Evolutionary conservation across 92 coral and sea anemone genomes (phyloP).

Genomic region (Porites lobata): DNA sequence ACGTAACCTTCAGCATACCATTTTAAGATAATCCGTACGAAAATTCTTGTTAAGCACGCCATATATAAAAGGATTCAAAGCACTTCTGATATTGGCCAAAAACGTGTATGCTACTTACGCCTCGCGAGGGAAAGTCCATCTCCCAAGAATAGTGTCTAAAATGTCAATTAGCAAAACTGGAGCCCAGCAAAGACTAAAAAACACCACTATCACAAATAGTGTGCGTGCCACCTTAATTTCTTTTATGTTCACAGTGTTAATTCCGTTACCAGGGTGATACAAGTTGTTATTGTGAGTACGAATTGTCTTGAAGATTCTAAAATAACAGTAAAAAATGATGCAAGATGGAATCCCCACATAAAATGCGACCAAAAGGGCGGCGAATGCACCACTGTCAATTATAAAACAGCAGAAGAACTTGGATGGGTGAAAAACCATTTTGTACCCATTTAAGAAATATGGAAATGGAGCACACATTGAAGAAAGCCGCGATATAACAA

Average conservation of each 20-base stretch:
- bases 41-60: constrained; percentile 65
- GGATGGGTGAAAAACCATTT: constrained; percentile 68
- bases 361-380: constrained; percentile 12
- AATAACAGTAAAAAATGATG: constrained; percentile 51
- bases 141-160: constrained; percentile 53
- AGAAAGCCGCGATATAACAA: constrained; percentile 49
- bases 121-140: constrained; percentile 46
- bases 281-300: constrained; percentile 43
- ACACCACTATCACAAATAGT: constrained; percentile 64
- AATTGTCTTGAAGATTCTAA: constrained; percentile 65
- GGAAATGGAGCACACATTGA: constrained; percentile 59
- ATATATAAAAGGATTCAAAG: constrained; percentile 58
- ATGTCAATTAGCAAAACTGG: constrained; percentile 59
- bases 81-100: constrained; percentile 48
- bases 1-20: neutral
- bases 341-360: constrained; percentile 56
- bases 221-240: constrained; percentile 65
- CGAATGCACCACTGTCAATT: neutral
- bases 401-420: constrained; percentile 52
- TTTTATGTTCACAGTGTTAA: constrained; percentile 41
- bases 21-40: constrained; percentile 41
- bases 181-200: constrained; percentile 63
- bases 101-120: constrained; percentile 56
- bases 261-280: neutral
- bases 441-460: constrained; percentile 59